Evolutionary conservation across 2,113 vertebrate species (phyloP).

Genomic region (Oreochromis tanganicae): DNA sequence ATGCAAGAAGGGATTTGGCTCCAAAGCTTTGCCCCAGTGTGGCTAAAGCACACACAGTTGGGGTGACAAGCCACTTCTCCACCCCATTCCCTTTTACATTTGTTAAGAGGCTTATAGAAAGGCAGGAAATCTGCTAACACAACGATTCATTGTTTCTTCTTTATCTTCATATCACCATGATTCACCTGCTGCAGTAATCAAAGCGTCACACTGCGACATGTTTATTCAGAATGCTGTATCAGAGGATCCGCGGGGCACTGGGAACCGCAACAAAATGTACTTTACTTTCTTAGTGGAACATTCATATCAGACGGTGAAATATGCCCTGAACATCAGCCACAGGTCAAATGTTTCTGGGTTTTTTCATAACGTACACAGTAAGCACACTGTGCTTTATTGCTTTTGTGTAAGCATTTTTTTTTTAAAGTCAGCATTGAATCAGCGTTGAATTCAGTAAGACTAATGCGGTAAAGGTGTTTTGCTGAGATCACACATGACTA

Average conservation of each 20-base stretch:
- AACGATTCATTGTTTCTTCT: neutral
- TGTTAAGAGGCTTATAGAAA: slow-evolving; percentile 13
- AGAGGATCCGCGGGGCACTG: neutral
- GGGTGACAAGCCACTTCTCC: neutral
- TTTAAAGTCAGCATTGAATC: neutral
- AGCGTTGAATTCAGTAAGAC: neutral
- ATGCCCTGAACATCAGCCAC: neutral
- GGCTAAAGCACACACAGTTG: neutral
- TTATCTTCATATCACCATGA: neutral
- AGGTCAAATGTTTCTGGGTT: neutral
- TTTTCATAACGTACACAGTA: neutral
- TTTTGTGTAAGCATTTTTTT: neutral
- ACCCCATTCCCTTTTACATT: slow-evolving; percentile 14
- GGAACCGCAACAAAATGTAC: neutral
- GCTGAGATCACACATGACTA: neutral
- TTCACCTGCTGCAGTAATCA: neutral
- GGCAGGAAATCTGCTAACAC: neutral
- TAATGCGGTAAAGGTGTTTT: neutral
- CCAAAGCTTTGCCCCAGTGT: neutral
- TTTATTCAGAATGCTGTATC: neutral
- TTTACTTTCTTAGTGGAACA: neutral
- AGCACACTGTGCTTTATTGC: neutral
- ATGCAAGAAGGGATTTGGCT: slow-evolving; percentile 18
- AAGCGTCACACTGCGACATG: neutral
- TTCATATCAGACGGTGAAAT: neutral